Conservation (phyloP, 2,113 vertebrate species). For the Perognathus longimembris region DNA sequence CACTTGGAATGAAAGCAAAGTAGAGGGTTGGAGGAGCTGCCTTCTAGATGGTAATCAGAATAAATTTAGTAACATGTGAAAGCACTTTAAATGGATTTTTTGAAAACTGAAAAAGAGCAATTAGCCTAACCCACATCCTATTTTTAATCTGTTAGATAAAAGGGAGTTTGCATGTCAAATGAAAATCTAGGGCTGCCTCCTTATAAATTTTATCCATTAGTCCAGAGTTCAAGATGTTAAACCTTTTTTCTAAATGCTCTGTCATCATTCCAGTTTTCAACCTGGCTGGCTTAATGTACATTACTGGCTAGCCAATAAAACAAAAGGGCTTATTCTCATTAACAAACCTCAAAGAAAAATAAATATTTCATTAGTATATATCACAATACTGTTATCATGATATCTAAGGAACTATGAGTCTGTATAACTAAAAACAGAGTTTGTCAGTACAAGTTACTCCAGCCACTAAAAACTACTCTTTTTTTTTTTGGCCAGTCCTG, state of each 20-base stretch:
- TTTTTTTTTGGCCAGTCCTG: no score
- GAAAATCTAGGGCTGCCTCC: not conserved
- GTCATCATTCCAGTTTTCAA: not conserved
- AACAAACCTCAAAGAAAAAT: conserved; percentile 30
- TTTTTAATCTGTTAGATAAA: conserved; percentile 22
- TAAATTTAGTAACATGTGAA: conserved; percentile 21
- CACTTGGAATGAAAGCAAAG: not conserved
- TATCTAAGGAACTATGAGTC: not conserved
- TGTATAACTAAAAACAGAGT: no score
- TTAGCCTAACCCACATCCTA: not conserved
- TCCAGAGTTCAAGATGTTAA: not conserved
- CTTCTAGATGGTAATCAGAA: conserved; percentile 14
- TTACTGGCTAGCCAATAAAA: conserved; percentile 50
- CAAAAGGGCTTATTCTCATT: conserved; percentile 38
- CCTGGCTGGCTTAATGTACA: conserved; percentile 42
- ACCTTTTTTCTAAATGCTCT: not conserved
- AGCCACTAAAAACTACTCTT: conserved; percentile 13
- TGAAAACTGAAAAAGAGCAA: not conserved
- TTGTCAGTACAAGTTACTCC: not conserved
- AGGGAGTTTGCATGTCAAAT: not conserved
- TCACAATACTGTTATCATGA: not conserved
- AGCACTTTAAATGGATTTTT: not conserved
- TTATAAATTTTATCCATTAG: conserved; percentile 35
- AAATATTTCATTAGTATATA: not conserved
- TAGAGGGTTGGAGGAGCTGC: not conserved